Conservation (phyloP, 1,140 invertebrate genomes). For the Sminthurinus signatus region DNA sequence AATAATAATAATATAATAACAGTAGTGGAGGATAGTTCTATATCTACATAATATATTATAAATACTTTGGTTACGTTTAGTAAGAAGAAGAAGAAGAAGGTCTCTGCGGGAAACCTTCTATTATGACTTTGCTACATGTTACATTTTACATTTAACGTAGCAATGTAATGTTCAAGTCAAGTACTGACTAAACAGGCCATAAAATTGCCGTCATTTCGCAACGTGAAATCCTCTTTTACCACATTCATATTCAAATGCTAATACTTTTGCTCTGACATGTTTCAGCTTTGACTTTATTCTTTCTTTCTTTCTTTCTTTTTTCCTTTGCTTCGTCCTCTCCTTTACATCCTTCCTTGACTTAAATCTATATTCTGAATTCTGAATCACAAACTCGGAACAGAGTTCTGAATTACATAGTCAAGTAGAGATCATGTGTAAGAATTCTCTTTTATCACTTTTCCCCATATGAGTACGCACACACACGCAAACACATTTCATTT, state of each 20-base stretch:
- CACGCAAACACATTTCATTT: too few relatives aligned
- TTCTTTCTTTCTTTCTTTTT: slow-evolving; percentile 14
- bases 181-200: slow-evolving; percentile 33
- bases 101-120: slow-evolving; percentile 37
- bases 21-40: too few relatives aligned
- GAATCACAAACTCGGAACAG: too few relatives aligned
- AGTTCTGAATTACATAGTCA: too few relatives aligned
- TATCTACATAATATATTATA: too few relatives aligned
- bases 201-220: slow-evolving; percentile 38
- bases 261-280: slow-evolving; percentile 27
- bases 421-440: too few relatives aligned
- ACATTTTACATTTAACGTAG: too few relatives aligned
- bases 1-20: too few relatives aligned
- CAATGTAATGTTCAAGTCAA: slow-evolving; percentile 33
- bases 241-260: slow-evolving; percentile 36
- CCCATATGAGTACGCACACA: neutral
- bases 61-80: too few relatives aligned
- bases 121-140: slow-evolving; percentile 26
- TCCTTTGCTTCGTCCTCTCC: neutral
- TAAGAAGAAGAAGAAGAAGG: too few relatives aligned
- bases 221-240: slow-evolving; percentile 33
- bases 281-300: slow-evolving; percentile 18
- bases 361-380: too few relatives aligned
- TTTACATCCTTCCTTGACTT: neutral
- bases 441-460: neutral